Evolutionary conservation across 2,888 invertebrate genomes (phyloP), one percentile per base, ranked within the genome.

Genomic region (Omphaloscelis lunosa): DNA sequence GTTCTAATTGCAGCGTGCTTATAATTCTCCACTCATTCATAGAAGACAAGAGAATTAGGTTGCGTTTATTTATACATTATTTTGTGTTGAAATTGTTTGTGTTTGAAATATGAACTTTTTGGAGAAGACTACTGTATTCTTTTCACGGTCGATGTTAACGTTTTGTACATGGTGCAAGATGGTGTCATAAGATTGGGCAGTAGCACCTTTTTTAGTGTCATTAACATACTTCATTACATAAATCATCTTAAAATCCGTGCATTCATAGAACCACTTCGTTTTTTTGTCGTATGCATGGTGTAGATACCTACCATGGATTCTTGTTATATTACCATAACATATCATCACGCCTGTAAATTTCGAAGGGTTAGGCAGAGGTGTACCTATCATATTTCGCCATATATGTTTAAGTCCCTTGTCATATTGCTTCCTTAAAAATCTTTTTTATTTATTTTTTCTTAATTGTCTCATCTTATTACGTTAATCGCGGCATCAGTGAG

Each of bases 1-100:
- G 90, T 93, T 93, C 95, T 95, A 95, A 95, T 96, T 95, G 95
- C 94, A 89, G 84, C 87, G 87, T 91, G 92, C 91, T 94, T 91
- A 95, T 94, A 94, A 94, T 94, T 95, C 91, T 91, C 91, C 82
- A 91, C 93, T 93, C 93, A 94, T 95, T 95, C 93, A 91, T 90
- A 91, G 88, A 83, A 86, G 85, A 93, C 93, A 51, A 51, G 51
- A 51, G 51, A 94, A 94, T 95, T 94, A 92, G 92, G 91, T 90
- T 84, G 81, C 82, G 82, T 92, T 91, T 91, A 90, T 92, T 90
- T 89, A 88, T 79, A 76, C 15, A 65, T 27, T 8, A 20, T 51
- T 20, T 80, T 82, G 48, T 69, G 75, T 67, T 82, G 71, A 75
- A 83, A 73, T 75, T 78, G 27, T 82, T 75, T 82, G 58, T 72